Evolutionary conservation across 2,797 vertebrate genomes (phyloP).

Genomic region (Coranthus polyacanthus): DNA sequence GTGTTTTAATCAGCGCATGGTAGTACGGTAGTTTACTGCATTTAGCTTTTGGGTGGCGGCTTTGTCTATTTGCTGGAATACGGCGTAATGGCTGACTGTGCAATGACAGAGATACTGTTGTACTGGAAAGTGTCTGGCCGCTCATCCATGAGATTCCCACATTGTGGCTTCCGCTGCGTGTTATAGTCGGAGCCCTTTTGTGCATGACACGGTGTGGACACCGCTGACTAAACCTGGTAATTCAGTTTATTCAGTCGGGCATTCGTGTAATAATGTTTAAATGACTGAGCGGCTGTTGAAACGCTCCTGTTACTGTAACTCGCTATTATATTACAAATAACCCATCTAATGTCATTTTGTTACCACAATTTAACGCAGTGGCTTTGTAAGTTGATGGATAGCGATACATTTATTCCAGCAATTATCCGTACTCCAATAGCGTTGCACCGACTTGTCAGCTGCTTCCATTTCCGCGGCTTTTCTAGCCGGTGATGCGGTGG

Average conservation of each 20-base stretch:
- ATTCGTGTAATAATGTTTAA: neutral
- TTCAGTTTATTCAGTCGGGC: neutral
- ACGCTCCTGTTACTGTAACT: neutral
- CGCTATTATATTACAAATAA: neutral
- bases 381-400: neutral
- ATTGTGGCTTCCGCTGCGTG: slow-evolving; percentile 48
- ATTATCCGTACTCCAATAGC: neutral
- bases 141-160: slow-evolving; percentile 35
- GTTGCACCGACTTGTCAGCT: slow-evolving; percentile 50
- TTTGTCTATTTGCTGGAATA: slow-evolving; percentile 75
- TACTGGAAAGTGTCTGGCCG: slow-evolving; percentile 10
- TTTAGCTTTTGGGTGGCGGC: slow-evolving; percentile 49
- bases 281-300: neutral
- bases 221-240: neutral
- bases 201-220: neutral
- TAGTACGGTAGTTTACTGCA: neutral
- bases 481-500: slow-evolving; percentile 63
- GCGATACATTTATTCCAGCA: slow-evolving; percentile 2
- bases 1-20: too few species aligned
- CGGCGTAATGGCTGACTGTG: slow-evolving; percentile 75
- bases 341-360: too few species aligned
- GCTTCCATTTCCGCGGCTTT: slow-evolving; percentile 77
- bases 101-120: slow-evolving; percentile 54
- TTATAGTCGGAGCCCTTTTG: slow-evolving; percentile 51
- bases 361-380: neutral